Base-by-base conservation (phyloP, 2,888 invertebrate species). In the Phymatocera aterrima region DNA sequence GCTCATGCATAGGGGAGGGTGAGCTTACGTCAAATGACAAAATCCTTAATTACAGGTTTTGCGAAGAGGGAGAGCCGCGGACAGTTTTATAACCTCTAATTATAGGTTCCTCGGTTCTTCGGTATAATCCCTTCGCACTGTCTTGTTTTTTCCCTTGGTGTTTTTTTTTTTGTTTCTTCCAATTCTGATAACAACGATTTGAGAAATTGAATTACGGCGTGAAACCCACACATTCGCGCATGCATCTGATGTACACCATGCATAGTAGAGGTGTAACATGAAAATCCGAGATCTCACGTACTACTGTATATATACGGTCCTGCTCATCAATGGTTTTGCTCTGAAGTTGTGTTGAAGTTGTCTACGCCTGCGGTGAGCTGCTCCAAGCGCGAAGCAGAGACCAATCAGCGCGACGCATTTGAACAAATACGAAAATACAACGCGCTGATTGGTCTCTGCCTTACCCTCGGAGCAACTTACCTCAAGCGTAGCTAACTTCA, bases 1-100 rank as follows among this genome's bases (percentile, higher is more conserved):
- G n/a, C n/a, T n/a, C n/a, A n/a, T n/a, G n/a, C n/a, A n/a, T n/a
- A n/a, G n/a, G n/a, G n/a, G 28, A 57, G 61, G 74, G 48, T 74
- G 77, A 77, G 64, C 8, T 34, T 70, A 68, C 64, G 74, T 80
- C 82, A 78, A 84, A 83, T 83, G 85, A 84, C 85, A 83, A 85
- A 81, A 83, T 82, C 84, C 82, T 83, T 86, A 83, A 86, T 85
- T 82, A 82, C 83, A 79, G 48, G 68, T 77, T 72, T 21, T 2
- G n/a, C n/a, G n/a, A n/a, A n/a, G 40, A 43, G 34, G 48, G n/a
- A 6, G 51, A 34, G 70, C 60, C 77, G 77, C 72, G 79, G 82
- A 82, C 81, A 79, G 79, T 81, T 82, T 82, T 81, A 81, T 79
- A 77, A 75, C 51, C 40, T 48, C n/a, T 79, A 79, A 83, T 83